Conservation (phyloP, 2,888 invertebrate genomes). For the Allophyes oxyacanthae region DNA sequence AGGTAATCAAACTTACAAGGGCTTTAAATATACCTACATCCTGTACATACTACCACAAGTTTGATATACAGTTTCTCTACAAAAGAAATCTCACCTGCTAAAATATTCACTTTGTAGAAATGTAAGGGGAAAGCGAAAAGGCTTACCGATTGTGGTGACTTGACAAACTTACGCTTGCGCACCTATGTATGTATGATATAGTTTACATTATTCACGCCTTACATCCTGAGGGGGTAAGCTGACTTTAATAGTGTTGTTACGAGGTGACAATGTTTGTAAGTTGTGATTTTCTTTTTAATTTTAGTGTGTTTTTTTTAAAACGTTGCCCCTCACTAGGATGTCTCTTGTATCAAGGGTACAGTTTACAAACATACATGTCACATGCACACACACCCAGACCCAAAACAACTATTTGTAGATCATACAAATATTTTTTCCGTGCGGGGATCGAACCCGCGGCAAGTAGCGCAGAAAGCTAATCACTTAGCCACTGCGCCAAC, state of each 20-base stretch:
- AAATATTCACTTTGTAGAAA: slow-evolving; percentile 53
- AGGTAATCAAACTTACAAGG: slow-evolving; percentile 9
- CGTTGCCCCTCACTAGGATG: no score
- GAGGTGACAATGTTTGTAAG: background rate
- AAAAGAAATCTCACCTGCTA: slow-evolving; percentile 41
- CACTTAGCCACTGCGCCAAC: no score
- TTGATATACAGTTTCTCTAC: slow-evolving; percentile 39
- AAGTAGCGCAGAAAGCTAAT: no score
- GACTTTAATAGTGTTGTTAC: background rate
- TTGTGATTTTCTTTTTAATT: background rate
- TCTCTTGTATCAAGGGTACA: no score
- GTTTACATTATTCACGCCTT: slow-evolving; percentile 43
- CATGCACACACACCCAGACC: no score
- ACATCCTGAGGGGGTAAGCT: background rate
- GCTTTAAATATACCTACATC: slow-evolving; percentile 13
- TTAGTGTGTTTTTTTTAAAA: no score
- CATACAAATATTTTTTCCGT: no score
- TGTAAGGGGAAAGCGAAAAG: slow-evolving; percentile 44
- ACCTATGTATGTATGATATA: slow-evolving; percentile 14
- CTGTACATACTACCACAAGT: slow-evolving; percentile 30
- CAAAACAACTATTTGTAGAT: no score
- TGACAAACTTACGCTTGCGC: slow-evolving; percentile 11
- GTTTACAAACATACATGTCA: no score
- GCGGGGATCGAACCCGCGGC: no score
- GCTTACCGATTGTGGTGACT: slow-evolving; percentile 46